Evolutionary conservation across 2,113 vertebrate species (phyloP), one percentile per base, ranked within the genome.

Genomic region (Brachyistius frenatus): DNA sequence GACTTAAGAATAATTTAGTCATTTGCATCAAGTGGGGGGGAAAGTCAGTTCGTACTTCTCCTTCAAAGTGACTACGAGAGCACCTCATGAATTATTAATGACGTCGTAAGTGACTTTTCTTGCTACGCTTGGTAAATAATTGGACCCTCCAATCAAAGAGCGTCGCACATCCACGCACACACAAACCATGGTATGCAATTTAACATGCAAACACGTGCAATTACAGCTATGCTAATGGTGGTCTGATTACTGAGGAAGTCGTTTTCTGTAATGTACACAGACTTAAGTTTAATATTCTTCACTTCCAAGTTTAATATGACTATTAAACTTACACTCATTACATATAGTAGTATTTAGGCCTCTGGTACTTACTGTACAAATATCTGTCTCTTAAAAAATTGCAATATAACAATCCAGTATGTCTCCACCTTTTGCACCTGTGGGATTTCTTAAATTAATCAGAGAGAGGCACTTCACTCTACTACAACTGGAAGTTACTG

Each of bases 71-170:
- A 66, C 36, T 35, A 75, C 56, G 67, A 61, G 44, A 67, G 44
- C 16, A 1, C 4, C 16, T 44, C 46, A 81, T 82, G 75, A 80
- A 15, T 82, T 63, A 86, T 80, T 58, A 44, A 89, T 79, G 5
- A 56, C 73, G 9, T 57, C 35, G 44, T 32, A 41, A 49, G 67
- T 61, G 30, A 14, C 55, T 75, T 80, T 73, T 69, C 44, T 64
- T 64, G 57, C 31, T 61, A 56, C 9, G 6, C n/a, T 61, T 55
- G 44, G 30, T 65, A 64, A 81, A 82, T 86, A 76, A 89, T 84
- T 76, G 73, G 71, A 73, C 62, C 23, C 41, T 56, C 47, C 50
- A 81, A 69, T 76, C 78, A 82, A 63, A 84, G 56, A 53, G 41
- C 58, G 32, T 54, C 2, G 30, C 53, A 56, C 39, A 49, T 30